Base-by-base conservation (phyloP, 2,888 invertebrate genomes). In the Dusona sp. region DNA sequence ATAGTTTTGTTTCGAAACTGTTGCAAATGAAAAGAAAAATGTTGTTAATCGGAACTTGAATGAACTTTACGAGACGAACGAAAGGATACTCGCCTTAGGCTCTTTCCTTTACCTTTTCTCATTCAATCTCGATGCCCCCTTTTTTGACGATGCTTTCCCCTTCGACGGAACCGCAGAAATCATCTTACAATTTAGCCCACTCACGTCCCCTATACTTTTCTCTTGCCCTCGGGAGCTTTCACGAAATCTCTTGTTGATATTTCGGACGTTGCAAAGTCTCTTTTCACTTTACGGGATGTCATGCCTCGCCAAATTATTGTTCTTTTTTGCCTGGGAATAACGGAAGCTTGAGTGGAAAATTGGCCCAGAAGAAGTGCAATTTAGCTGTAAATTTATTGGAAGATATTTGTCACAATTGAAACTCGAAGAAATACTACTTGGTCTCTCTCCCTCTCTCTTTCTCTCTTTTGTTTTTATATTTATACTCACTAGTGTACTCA, bases 11-110 rank as follows among this genome's bases (percentile, higher is more conserved):
- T 33, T 48, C 48, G 29, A 33, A 57, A 51, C 19, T 8, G 42
- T 45, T 57, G 72, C 33, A 38, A 4, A 33, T 19, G n/a, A 64
- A 61, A 74, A 33, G 29, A 61, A 51, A 67, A n/a, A n/a, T n/a
- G 36, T 48, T 74, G 73, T 67, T 67, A 68, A 78, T 79, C 68
- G 78, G 82, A 74, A 82, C 42, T 79, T 38, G 67, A 81, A 82
- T 79, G 48, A 65, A 79, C 78, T 85, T 61, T 79, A 78, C 85
- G 61, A 29, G 29, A 61, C 29, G 78, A 42, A 57, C 61, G 77
- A 67, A 68, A 25, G 54, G 45, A 75, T 72, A 54, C 29, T 33
- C 33, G 57, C 29, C 68, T 25, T 33, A 33, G 33, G 57, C 38
- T 7, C 22, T 16, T 33, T 33, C 51, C 65, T 70, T 38, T 29